A percentile compares a stretch with the other conserved stretches of the same genome.
Evolutionary conservation across 2,797 vertebrate species (phyloP).

Genomic region (Odontamblyopus lacepedii): DNA sequence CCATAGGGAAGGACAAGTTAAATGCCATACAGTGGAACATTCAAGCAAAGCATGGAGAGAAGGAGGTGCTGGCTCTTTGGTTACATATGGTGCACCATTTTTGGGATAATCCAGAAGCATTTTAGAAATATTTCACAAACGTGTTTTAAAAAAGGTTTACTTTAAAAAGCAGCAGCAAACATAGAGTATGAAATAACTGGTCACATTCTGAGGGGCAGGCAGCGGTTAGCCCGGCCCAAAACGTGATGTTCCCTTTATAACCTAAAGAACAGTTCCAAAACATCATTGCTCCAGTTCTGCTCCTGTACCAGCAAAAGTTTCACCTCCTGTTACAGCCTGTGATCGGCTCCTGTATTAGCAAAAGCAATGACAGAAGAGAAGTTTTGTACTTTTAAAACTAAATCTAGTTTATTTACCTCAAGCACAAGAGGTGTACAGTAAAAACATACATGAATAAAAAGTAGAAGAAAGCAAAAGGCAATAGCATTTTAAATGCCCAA

Average conservation of each 20-base stretch:
- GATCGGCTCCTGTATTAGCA: too few relatives aligned
- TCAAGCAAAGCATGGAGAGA: too few relatives aligned
- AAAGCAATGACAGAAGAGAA: too few relatives aligned
- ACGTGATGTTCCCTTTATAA: slow-evolving; percentile 47
- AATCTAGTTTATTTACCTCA: slow-evolving; percentile 56
- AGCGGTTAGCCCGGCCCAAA: slow-evolving; percentile 42
- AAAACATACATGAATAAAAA: slow-evolving; percentile 16
- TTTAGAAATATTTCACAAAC: too few relatives aligned
- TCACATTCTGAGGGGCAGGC: not conserved
- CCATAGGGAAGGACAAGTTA: too few relatives aligned
- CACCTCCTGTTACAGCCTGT: slow-evolving; percentile 16
- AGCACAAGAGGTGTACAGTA: slow-evolving; percentile 28
- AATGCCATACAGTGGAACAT: too few relatives aligned
- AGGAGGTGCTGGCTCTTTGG: too few relatives aligned
- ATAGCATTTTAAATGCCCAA: too few relatives aligned
- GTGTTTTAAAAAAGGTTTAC: not conserved
- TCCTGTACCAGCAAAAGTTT: not conserved
- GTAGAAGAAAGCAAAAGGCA: slow-evolving; percentile 9
- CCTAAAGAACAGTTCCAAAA: slow-evolving; percentile 33
- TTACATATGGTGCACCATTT: too few relatives aligned
- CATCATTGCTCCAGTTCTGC: slow-evolving; percentile 5
- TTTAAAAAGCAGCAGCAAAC: not conserved
- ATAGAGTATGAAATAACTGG: not conserved
- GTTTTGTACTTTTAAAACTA: not conserved
- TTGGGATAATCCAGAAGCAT: too few relatives aligned